Base-by-base conservation (phyloP, 2,113 vertebrate species). In the Lepidothrix coronata region DNA sequence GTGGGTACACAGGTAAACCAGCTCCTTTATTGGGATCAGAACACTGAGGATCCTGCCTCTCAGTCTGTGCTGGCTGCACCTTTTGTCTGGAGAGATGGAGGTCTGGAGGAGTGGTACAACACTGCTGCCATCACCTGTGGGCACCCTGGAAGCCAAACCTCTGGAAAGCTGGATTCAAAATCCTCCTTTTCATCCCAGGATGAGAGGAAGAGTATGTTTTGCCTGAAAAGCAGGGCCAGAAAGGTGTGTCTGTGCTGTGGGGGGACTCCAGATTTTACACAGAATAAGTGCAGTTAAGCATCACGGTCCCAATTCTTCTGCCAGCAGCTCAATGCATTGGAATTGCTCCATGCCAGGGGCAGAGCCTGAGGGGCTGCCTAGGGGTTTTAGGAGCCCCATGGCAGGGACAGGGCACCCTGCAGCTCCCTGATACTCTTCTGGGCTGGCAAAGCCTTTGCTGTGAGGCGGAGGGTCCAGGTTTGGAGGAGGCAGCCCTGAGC, bases 241-340 rank as follows among this genome's bases (percentile, higher is more conserved):
- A 71, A 55, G 48, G 30, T 2, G 1, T 93, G 44, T 70, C 5
- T 62, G 59, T 75, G 49, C 33, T 68, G 15, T 3, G 25, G 2
- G 10, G 9, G 9, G 5, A 15, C 19, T 66, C 23, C 3, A 22
- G 67, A 22, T 59, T 82, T 75, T 41, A 76, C 0, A 2, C 31
- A 49, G 2, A 3, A 25, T 27, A 57, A 77, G 46, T 46, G 16
- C 65, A 66, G n/a, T 65, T 93, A 30, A 65, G n/a, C 24, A 18
- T 52, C 8, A 1, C 1, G 2, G 21, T 43, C 51, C 37, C 17
- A n/a, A 3, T 58, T 85, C 54, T 39, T 79, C 24, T 1, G 1
- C 37, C 6, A 2, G 27, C 44, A 75, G 41, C 10, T 2, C 10
- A 11, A 14, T 41, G 24, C 1, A 0, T 7, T 25, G 24, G 31